phyloP scores from a whole-genome alignment of 2,113 vertebrate species.

The Boulengeromyrus knoepffleri region DNA sequence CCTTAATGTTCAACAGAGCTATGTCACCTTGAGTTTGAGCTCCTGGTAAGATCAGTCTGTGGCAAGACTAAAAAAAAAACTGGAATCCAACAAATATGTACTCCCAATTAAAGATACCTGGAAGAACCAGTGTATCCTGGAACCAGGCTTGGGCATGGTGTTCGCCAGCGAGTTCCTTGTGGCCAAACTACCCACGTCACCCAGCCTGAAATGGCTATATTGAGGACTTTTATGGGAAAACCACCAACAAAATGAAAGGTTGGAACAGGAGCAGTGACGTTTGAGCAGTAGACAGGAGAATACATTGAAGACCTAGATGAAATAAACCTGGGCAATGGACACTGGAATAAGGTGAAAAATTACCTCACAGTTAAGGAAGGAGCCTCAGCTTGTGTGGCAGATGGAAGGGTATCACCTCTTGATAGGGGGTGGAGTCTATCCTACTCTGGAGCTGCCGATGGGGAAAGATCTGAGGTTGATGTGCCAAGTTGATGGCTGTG shows the following conservation, averaged over 20 bases:
- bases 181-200: not conserved
- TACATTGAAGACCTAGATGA: not conserved
- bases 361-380: not conserved
- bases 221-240: not conserved
- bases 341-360: not conserved
- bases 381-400: not conserved
- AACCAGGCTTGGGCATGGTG: not conserved
- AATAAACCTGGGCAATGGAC: not conserved
- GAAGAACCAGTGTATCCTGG: not conserved
- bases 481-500: not conserved
- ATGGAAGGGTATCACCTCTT: not conserved
- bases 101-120: not conserved
- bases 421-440: not conserved
- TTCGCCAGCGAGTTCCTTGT: not conserved
- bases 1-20: not conserved
- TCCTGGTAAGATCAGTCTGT: not conserved
- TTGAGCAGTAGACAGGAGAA: not conserved
- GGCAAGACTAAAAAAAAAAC: not conserved
- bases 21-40: not conserved
- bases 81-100: not conserved
- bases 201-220: not conserved
- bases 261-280: not conserved
- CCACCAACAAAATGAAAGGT: not conserved
- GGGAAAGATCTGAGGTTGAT: not conserved
- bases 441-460: not conserved